phyloP scores from a whole-genome alignment of 2,797 vertebrate species.

The Okamejei kenojei region DNA sequence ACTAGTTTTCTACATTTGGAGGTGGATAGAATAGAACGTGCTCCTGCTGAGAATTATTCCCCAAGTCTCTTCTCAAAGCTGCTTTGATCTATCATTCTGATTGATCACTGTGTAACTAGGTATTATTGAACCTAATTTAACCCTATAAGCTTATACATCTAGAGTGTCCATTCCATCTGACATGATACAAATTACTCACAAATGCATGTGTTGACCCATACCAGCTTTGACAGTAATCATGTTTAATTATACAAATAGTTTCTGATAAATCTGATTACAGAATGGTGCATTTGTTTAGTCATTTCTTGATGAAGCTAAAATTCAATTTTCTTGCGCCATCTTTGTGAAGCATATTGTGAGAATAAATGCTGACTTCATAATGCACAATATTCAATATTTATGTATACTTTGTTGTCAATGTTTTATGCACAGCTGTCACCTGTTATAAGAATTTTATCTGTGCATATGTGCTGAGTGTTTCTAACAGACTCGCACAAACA shows the following conservation, averaged over 20 bases:
- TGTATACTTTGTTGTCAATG: neutral
- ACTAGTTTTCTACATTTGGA: constrained; percentile 17
- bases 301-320: constrained; percentile 93
- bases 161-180: constrained; percentile 83
- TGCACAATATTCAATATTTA: constrained; percentile 53
- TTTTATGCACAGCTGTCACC: neutral
- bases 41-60: constrained; percentile 53
- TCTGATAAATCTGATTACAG: constrained; percentile 96
- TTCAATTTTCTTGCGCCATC: constrained; percentile 98
- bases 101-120: constrained; percentile 95
- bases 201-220: constrained; percentile 90
- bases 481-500: neutral
- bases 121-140: constrained; percentile 99
- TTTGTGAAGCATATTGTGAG: constrained; percentile 57
- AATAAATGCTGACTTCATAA: constrained; percentile 77
- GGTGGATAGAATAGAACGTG: constrained; percentile 59
- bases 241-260: constrained; percentile 97
- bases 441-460: neutral
- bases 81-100: constrained; percentile 99
- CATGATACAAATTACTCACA: constrained; percentile 97
- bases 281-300: constrained; percentile 75
- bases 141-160: constrained; percentile 93
- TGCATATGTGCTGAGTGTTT: neutral
- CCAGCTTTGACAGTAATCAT: constrained; percentile 85
- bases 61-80: constrained; percentile 80